A percentile compares a stretch with the other conserved stretches of the same genome.
Evolutionary conservation across 2,113 vertebrate species (phyloP).

Genomic region (Axis porcinus): DNA sequence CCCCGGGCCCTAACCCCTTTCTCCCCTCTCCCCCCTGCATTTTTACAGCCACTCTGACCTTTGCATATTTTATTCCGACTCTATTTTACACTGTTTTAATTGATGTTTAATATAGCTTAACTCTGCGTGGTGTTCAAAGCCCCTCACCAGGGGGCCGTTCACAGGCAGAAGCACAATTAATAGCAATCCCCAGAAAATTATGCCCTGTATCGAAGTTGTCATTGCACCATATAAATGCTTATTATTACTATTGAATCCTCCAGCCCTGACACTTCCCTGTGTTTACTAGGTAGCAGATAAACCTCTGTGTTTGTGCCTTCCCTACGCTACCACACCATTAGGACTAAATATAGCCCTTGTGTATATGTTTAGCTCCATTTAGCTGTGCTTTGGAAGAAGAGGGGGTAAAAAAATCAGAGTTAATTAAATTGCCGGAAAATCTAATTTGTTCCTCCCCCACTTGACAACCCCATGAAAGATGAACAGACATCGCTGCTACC

Average conservation of each 20-base stretch:
- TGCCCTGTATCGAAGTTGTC: constrained; percentile 70
- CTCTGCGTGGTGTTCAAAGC: constrained; percentile 61
- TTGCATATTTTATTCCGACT: constrained; percentile 57
- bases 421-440: constrained; percentile 64
- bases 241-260: constrained; percentile 71
- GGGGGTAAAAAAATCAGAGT: background rate
- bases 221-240: constrained; percentile 67
- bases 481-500: constrained; percentile 28
- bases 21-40: background rate
- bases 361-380: constrained; percentile 67
- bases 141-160: constrained; percentile 69
- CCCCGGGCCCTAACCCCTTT: background rate
- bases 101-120: constrained; percentile 72
- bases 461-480: constrained; percentile 45
- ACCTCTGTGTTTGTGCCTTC: constrained; percentile 63
- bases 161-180: constrained; percentile 69
- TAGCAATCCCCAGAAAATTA: constrained; percentile 72
- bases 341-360: constrained; percentile 62
- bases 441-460: constrained; percentile 36
- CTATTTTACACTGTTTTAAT: constrained; percentile 67
- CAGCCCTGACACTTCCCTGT: constrained; percentile 63
- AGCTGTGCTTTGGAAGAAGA: constrained; percentile 48
- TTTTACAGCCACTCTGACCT: constrained; percentile 57
- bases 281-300: constrained; percentile 75
- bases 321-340: constrained; percentile 51